Evolutionary conservation across 2,888 invertebrate genomes (phyloP).

Genomic region (Dryococelus australis): DNA sequence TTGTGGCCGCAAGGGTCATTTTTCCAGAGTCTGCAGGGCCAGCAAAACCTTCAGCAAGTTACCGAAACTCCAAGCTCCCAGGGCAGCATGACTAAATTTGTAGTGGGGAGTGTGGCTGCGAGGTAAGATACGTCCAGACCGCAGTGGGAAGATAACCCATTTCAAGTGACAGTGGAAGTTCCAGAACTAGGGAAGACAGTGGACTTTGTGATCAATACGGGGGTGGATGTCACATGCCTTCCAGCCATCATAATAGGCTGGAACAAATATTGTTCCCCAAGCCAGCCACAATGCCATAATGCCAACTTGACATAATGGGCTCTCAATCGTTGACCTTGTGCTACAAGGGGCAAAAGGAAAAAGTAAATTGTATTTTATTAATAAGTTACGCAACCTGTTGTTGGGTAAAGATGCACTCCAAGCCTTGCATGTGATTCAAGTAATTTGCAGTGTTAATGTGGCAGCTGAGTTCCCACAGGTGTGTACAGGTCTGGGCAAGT

Average conservation of each 20-base stretch:
- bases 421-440: too few species aligned
- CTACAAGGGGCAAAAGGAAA: too few species aligned
- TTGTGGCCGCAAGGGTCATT: neutral
- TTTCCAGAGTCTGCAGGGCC: too few species aligned
- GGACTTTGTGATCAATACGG: neutral
- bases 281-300: neutral
- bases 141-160: neutral
- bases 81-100: neutral
- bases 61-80: neutral
- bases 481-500: too few species aligned
- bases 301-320: neutral
- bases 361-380: too few species aligned
- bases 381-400: too few species aligned
- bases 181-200: neutral
- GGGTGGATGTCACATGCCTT: neutral
- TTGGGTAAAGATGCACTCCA: too few species aligned
- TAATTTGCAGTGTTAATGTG: too few species aligned
- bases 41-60: neutral
- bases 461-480: neutral
- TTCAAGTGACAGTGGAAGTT: neutral
- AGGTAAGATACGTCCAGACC: neutral
- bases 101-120: neutral
- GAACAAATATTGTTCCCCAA: neutral
- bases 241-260: neutral
- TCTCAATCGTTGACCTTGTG: neutral